These are phyloP conservation scores for Spicauda simplicius DNA, from an alignment of 2,888 invertebrate genomes.

Conservation along the genomic window DNA sequence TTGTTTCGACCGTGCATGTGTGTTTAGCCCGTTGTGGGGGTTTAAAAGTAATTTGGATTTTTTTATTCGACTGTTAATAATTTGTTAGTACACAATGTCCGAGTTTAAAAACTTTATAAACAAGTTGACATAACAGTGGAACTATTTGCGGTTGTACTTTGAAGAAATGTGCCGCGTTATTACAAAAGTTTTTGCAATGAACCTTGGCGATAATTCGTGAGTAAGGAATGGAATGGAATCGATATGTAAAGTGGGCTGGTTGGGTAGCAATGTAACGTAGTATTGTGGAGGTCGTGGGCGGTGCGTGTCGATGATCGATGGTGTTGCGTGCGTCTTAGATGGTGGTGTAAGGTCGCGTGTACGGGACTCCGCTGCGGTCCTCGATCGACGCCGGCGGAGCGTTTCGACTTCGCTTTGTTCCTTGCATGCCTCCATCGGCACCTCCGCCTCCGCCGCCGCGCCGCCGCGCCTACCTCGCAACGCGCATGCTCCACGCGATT, in stretches of 20 bases:
- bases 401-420: constrained; percentile 66
- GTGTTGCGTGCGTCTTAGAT: constrained; percentile 64
- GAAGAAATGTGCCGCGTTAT: not conserved
- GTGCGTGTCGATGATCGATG: constrained; percentile 76
- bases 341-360: constrained; percentile 58
- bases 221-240: constrained; percentile 47
- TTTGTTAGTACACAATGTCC: not conserved
- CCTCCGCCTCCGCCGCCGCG: constrained; percentile 57
- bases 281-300: constrained; percentile 46
- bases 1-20: not conserved
- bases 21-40: not conserved
- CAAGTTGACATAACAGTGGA: not conserved
- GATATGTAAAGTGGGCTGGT: constrained; percentile 67
- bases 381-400: constrained; percentile 57
- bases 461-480: constrained; percentile 70
- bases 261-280: constrained; percentile 63
- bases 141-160: not conserved
- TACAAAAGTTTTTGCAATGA: constrained; percentile 18
- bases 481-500: constrained; percentile 74
- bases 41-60: not conserved
- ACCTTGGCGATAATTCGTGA: constrained; percentile 22
- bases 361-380: constrained; percentile 54
- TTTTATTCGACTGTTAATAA: not conserved
- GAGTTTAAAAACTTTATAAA: too few relatives aligned
- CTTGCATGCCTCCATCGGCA: constrained; percentile 59